These are phyloP conservation scores for Leucoraja ocellata DNA, from an alignment of 2,797 vertebrate genomes.

Conservation along the genomic window DNA sequence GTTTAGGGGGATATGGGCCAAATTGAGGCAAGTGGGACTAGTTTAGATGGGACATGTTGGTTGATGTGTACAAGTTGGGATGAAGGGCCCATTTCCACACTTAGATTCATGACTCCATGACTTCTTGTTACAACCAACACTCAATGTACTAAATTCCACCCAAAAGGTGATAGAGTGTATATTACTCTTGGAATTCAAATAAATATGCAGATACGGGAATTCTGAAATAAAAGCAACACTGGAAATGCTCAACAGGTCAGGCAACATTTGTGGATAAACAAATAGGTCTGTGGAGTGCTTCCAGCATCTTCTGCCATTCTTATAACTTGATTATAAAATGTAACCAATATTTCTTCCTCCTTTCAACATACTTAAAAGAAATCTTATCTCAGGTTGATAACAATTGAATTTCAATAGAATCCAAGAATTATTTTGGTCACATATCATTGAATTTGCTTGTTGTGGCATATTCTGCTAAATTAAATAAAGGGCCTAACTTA, in stretches of 20 bases:
- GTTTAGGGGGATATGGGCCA: too few relatives aligned
- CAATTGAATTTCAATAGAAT: background rate
- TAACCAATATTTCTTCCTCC: background rate
- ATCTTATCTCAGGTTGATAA: background rate
- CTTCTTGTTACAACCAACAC: background rate
- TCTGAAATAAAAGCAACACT: too few relatives aligned
- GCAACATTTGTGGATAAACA: too few relatives aligned
- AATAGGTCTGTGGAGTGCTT: too few relatives aligned
- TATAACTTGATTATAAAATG: background rate
- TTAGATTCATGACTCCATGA: too few relatives aligned
- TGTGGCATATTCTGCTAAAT: background rate
- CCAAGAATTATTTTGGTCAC: background rate
- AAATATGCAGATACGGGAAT: too few relatives aligned
- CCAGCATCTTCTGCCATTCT: background rate
- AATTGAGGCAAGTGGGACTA: too few relatives aligned
- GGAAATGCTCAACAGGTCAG: too few relatives aligned
- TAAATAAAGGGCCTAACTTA: background rate
- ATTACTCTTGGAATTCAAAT: too few relatives aligned
- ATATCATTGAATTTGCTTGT: background rate
- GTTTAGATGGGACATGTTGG: too few relatives aligned
- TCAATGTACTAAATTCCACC: background rate
- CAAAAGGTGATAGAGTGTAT: background rate
- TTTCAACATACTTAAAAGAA: background rate
- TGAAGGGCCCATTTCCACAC: too few relatives aligned
- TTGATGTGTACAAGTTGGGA: too few relatives aligned